Base-by-base conservation (phyloP, 2,797 vertebrate species). In the Sibirionetta formosa region DNA sequence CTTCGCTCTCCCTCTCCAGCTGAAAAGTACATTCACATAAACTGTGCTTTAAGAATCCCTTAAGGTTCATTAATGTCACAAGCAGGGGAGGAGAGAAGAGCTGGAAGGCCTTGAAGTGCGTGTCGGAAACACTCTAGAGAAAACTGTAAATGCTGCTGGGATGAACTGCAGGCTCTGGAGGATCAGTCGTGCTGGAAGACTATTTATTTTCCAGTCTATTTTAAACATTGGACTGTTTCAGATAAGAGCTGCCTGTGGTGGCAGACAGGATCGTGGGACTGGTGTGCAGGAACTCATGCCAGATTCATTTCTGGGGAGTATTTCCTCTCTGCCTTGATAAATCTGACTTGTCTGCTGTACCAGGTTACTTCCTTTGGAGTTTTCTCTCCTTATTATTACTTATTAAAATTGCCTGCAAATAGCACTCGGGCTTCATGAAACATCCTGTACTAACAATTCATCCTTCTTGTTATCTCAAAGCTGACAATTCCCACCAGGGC, bases 161-260 rank as follows among this genome's bases (percentile, higher is more conserved):
- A 97, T 97, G 97, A 97, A 97, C 96, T 97, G 96, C 97, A 97
- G 97, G 86, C 97, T 96, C 96, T 96, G 63, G 91, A 93, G 95
- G 96, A 93, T 92, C 93, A 84, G 94, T 93, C 48, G 70, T 18
- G 18, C 91, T 97, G 88, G 88, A 96, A 97, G 91, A 97, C 93
- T 97, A 98, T 98, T 98, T 97, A 98, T 98, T 97, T 97, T 97
- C 95, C 95, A 97, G 97, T 97, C 97, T 98, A 97, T 98, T 98
- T 98, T 97, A 97, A 97, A 98, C 97, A 96, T 95, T 96, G 97
- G 96, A 96, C 97, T 96, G 95, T 90, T 91, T 94, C 84, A 95
- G 97, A 97, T 97, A 97, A 97, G 97, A 94, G 76, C 77, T 96
- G 97, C 97, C 94, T 96, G 96, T 94, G 78, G 97, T 98, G 91